Percentiles rank a stretch among this genome's conserved stretches.
These are phyloP conservation scores for Salarias fasciatus DNA, from an alignment of 2,797 vertebrate species.

Conservation along the genomic window DNA sequence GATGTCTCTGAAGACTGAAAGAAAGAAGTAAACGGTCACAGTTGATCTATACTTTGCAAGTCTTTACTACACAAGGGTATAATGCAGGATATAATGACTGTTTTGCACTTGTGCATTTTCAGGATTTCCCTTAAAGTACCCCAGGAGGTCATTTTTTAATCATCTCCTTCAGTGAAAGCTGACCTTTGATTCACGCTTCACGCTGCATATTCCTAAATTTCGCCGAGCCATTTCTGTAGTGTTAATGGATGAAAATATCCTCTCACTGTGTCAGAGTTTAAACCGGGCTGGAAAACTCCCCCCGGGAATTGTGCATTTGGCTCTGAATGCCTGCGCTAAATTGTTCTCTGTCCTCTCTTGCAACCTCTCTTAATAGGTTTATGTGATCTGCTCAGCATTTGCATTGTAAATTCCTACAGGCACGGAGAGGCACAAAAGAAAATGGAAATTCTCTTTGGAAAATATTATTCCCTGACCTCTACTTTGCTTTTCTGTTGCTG, in stretches of 20 bases:
- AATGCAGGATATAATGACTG: too few relatives aligned
- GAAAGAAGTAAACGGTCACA: not conserved
- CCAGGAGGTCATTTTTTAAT: conserved; percentile 1
- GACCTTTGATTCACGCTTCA: conserved; percentile 5
- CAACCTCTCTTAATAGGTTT: conserved; percentile 17
- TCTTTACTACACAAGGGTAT: not conserved
- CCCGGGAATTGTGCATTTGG: not conserved
- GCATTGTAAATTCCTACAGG: conserved; percentile 22
- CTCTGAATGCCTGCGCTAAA: conserved; percentile 12
- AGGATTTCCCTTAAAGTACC: not conserved
- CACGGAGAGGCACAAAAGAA: not conserved
- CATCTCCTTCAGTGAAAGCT: conserved; percentile 11
- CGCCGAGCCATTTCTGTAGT: not conserved
- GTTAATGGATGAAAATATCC: conserved; percentile 20
- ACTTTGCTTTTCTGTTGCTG: conserved; percentile 22
- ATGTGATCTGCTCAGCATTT: conserved; percentile 27
- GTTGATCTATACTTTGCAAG: not conserved
- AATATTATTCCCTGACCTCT: conserved; percentile 10
- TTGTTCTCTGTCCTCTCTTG: conserved; percentile 19
- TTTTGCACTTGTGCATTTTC: conserved; percentile 11
- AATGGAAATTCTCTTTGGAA: conserved; percentile 11
- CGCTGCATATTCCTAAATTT: conserved; percentile 2
- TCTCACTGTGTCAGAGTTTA: not conserved
- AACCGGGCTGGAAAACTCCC: not conserved
- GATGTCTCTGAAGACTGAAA: not conserved